Evolutionary conservation across 2,888 invertebrate species (phyloP), one percentile per base, ranked within the genome.

Genomic region (Standfussiana lucernea): DNA sequence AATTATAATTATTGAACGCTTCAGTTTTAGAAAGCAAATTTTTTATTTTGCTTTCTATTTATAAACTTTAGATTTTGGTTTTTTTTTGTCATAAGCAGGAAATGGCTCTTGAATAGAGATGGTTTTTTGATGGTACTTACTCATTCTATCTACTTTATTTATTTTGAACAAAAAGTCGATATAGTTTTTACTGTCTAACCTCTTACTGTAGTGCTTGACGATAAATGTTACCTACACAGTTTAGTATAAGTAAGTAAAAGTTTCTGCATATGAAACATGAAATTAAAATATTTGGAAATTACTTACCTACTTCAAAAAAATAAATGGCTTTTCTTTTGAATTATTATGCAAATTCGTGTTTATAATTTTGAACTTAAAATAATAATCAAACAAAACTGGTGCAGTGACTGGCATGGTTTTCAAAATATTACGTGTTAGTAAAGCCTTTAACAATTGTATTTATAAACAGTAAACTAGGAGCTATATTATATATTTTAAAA

Each of bases 21-120:
- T 84, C 21, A 15, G 37, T 45, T 65, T 84, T 76, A 77, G 81
- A 84, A 84, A 84, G 84, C 21, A 13, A 21, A 35, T 21, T 76
- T 70, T 66, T 66, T 40, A 40, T 61, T 35, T 32, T 13, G 1
- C 56, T 76, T 66, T 15, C 3, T 68, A 59, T 71, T n/a, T n/a
- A 42, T 59, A 45, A 64, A 66, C 21, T 40, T 42, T 0, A 1
- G 32, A 0, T 10, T 28, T 80, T 24, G 2, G 5, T 24, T 18
- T 35, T 50, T 72, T 7, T 56, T 7, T 1, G 3, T 45, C 6
- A 5, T 42, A 6, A n/a, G 53, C n/a, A 50, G 62, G 80, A 78
- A 80, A 35, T 28, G 37, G 2, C 1, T 53, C 15, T 64, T 32
- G 11, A 72, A n/a, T 28, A 18, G 0, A 50, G 50, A 40, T 24